These are phyloP conservation scores for Xyrichtys novacula DNA, from an alignment of 2,797 vertebrate species.

Conservation along the genomic window DNA sequence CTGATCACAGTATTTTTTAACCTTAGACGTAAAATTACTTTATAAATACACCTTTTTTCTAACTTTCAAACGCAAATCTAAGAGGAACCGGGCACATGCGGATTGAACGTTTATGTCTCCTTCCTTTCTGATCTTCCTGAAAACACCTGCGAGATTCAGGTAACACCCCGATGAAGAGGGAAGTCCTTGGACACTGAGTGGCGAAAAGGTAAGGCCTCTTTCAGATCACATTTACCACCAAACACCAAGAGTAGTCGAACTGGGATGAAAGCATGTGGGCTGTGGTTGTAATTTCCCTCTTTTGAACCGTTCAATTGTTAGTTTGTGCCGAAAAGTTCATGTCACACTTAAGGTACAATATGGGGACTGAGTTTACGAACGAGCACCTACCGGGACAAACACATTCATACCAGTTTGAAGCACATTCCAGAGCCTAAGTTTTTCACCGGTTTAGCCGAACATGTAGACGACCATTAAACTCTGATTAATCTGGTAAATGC, in stretches of 20 bases:
- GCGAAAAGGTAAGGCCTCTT: constrained; percentile 73
- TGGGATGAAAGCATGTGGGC: neutral
- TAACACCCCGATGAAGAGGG: constrained; percentile 73
- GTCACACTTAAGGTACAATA: neutral
- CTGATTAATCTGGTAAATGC: neutral
- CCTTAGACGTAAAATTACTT: neutral
- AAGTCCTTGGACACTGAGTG: constrained; percentile 62
- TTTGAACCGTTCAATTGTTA: neutral
- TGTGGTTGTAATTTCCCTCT: rapidly evolving
- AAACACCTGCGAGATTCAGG: constrained; percentile 81
- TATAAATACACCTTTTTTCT: neutral
- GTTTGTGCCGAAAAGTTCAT: neutral
- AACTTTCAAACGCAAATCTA: neutral
- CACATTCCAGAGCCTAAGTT: neutral
- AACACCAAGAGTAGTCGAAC: neutral
- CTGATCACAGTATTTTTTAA: constrained; percentile 24
- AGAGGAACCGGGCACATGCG: neutral
- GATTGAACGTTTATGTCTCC: neutral
- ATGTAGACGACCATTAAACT: no score
- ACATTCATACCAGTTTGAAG: neutral
- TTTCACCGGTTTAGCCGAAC: neutral
- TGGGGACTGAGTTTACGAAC: constrained; percentile 19
- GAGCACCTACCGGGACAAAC: neutral
- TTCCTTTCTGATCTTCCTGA: constrained; percentile 47
- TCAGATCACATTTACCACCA: constrained; percentile 18